Conservation (phyloP, 2,888 invertebrate genomes). For the Mactromeris polynyma region DNA sequence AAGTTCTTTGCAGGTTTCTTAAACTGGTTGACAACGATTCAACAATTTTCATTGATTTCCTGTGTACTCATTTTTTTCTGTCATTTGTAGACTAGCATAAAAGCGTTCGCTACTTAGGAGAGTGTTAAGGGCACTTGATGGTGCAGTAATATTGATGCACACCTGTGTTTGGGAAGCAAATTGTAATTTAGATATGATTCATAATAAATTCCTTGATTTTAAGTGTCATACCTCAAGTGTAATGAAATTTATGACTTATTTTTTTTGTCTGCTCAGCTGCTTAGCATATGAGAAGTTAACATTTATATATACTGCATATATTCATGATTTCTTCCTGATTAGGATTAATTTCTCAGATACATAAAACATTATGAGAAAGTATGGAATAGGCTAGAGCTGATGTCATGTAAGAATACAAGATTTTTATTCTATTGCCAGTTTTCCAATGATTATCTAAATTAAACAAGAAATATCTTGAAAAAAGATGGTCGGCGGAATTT, state of each 20-base stretch:
- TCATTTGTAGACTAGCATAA: not conserved
- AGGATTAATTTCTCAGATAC: not conserved
- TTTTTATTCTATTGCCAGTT: no score
- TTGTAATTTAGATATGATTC: not conserved
- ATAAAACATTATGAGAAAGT: not conserved
- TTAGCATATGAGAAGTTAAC: not conserved
- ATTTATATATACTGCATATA: not conserved
- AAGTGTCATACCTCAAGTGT: not conserved
- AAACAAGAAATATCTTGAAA: no score
- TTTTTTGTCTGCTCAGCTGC: not conserved
- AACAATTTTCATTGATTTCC: conserved; percentile 7
- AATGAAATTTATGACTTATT: not conserved
- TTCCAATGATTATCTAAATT: no score
- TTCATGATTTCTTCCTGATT: not conserved
- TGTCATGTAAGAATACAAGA: no score
- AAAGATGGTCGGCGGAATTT: no score
- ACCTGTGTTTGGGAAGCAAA: not conserved
- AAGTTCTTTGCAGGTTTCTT: not conserved
- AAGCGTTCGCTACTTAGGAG: not conserved
- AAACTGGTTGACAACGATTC: not conserved
- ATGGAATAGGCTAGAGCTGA: no score
- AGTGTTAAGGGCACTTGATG: not conserved
- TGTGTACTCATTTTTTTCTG: not conserved
- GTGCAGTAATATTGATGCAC: not conserved
- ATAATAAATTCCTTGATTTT: not conserved